Conservation (phyloP, 2,888 invertebrate genomes). For the Calameuta pallipes region DNA sequence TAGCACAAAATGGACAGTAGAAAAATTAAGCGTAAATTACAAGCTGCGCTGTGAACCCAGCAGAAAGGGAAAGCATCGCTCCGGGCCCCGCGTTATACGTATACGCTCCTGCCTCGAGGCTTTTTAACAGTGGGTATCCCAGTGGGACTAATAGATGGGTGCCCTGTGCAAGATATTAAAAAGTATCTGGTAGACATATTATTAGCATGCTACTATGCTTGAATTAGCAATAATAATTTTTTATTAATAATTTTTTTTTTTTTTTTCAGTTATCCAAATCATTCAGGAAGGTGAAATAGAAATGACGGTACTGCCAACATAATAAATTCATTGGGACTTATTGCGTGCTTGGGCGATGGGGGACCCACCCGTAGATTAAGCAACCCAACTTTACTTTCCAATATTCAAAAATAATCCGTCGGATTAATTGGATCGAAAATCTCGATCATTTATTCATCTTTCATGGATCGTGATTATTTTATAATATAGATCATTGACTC, state of each 20-base stretch:
- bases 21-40: slow-evolving; percentile 29
- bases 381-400: background rate
- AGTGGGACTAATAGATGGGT: background rate
- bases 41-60: slow-evolving; percentile 16
- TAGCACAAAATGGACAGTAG: slow-evolving; percentile 9
- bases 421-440: background rate
- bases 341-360: background rate
- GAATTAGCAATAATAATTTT: background rate
- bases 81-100: slow-evolving; percentile 22
- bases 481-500: background rate
- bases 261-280: background rate
- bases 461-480: background rate
- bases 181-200: background rate
- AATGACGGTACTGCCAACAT: background rate
- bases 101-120: slow-evolving; percentile 23
- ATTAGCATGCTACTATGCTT: background rate
- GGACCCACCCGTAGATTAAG: background rate
- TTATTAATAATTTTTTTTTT: background rate
- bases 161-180: background rate
- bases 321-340: background rate
- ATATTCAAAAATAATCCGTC: background rate
- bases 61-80: slow-evolving; percentile 33
- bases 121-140: slow-evolving; percentile 4
- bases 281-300: background rate
- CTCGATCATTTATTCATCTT: background rate